Conservation (phyloP, 2,888 invertebrate genomes). For the Uloborus plumipes region DNA sequence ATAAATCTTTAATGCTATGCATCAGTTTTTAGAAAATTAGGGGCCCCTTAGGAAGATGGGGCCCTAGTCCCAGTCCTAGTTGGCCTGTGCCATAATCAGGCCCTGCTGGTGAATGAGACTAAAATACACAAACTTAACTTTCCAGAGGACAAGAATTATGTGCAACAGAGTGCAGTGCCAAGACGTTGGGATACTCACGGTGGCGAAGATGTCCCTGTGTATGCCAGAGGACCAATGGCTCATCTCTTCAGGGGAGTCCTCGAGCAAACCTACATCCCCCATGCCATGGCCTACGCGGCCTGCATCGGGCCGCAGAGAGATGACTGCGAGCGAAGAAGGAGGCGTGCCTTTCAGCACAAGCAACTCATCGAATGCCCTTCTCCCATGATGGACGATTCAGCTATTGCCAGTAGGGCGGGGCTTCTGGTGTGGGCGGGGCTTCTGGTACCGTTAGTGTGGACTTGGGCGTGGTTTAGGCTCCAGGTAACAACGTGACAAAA, state of each 20-base stretch:
- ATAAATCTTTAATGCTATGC: too few relatives aligned
- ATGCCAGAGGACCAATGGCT: conserved; percentile 84
- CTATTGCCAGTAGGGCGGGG: too few relatives aligned
- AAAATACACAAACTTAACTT: too few relatives aligned
- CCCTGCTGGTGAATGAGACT: too few relatives aligned
- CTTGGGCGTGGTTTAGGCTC: background rate
- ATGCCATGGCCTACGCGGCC: conserved; percentile 85
- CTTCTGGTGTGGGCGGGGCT: too few relatives aligned
- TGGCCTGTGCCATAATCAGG: too few relatives aligned
- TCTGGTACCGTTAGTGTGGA: background rate
- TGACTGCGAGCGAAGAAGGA: conserved; percentile 57
- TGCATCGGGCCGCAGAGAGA: conserved; percentile 75
- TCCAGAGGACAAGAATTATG: conserved; percentile 74
- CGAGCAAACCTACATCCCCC: conserved; percentile 88
- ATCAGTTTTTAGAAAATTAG: too few relatives aligned
- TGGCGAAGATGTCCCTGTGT: conserved; percentile 88
- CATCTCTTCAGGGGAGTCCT: conserved; percentile 85
- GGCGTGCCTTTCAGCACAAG: conserved; percentile 34
- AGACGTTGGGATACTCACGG: conserved; percentile 86
- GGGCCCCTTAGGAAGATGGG: too few relatives aligned
- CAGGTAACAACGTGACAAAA: background rate
- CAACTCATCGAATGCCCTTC: conserved; percentile 55
- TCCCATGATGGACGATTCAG: background rate
- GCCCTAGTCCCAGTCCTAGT: too few relatives aligned
- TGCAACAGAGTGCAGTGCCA: conserved; percentile 82